Evolutionary conservation across 2,797 vertebrate species (phyloP).

Genomic region (Chelmon rostratus): DNA sequence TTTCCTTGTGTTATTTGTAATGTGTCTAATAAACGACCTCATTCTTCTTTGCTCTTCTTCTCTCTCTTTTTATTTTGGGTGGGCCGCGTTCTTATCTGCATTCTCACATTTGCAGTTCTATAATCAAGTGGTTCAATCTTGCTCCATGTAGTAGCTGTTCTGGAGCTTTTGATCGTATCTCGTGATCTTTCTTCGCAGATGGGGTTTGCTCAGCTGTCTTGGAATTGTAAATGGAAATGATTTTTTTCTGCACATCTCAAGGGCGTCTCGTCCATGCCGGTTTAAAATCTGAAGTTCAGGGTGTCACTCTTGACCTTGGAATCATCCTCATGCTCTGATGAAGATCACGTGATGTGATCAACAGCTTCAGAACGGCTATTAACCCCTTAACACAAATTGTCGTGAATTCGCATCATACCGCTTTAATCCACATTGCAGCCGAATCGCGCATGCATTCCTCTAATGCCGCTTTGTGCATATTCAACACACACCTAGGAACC

Average conservation of each 20-base stretch:
- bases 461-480: no score
- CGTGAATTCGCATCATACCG: no score
- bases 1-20: background rate
- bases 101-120: background rate
- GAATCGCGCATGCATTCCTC: no score
- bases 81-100: background rate
- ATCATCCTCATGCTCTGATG: background rate
- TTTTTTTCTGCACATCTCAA: background rate
- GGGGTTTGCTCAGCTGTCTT: background rate
- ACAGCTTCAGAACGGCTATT: background rate
- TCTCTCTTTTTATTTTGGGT: background rate
- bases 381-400: no score
- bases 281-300: background rate
- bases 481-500: no score
- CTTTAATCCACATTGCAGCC: no score
- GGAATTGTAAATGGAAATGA: background rate
- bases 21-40: background rate
- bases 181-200: background rate
- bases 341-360: background rate
- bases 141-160: background rate
- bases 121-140: slow-evolving; percentile 3
- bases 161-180: slow-evolving; percentile 6
- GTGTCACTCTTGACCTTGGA: background rate
- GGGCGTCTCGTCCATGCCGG: background rate
- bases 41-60: background rate